Evolutionary conservation across 2,113 vertebrate species (phyloP), one percentile per base, ranked within the genome.

Genomic region (Conger conger): DNA sequence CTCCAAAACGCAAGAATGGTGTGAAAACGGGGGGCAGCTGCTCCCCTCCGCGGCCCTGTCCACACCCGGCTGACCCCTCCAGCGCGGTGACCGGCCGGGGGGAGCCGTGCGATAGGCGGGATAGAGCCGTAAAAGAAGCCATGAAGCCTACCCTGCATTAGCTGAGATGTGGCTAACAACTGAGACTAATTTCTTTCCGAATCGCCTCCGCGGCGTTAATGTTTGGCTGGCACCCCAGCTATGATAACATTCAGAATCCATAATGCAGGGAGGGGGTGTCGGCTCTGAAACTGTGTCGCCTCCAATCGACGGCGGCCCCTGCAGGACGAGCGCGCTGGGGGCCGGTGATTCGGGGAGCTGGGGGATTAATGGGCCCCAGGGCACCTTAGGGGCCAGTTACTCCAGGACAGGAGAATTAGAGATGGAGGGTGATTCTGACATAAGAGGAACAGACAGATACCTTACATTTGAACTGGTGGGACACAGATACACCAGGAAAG

Each of bases 81-180:
- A 13, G n/a, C 0, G 30, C 37, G n/a, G 33, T 79, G 38, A 40
- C 36, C 35, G 54, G 33, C 60, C 13, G 35, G 16, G 4, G 11
- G 85, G 15, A 53, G 2, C 27, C 30, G 38, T 80, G 76, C 76
- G 82, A 68, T 30, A 73, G 77, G 17, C 78, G 36, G 45, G 85
- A 60, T 42, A 42, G 40, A 36, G 57, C 23, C 9, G 16, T 27
- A 53, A 83, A 50, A 73, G 33, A 83, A 73, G 30, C 17, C 33
- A 60, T 15, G 36, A 82, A 38, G 17, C 13, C 45, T 57, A 57
- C 18, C 3, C 54, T 3, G 54, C 18, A 57, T 57, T 57, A 33
- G 68, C 68, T 0, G 68, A 73, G n/a, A n/a, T 73, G 27, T 13
- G 68, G 68, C n/a, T 73, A 33, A 73, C 68, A 73, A 73, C 68